Conservation (phyloP, 2,113 vertebrate species). For the Lanius ludovicianus region DNA sequence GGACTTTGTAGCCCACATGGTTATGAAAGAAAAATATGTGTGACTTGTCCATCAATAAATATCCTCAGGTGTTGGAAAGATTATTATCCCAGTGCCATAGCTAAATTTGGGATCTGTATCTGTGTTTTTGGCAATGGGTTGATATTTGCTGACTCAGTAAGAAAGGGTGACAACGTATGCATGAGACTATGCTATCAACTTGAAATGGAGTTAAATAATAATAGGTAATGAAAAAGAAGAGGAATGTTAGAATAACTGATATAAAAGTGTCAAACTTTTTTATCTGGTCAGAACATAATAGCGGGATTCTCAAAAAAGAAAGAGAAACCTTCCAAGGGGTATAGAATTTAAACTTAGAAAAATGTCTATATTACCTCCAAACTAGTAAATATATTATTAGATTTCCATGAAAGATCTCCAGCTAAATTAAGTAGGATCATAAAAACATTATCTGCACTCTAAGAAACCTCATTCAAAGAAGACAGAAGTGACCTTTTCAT, state of each 20-base stretch:
- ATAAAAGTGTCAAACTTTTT: background rate
- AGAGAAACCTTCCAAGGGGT: background rate
- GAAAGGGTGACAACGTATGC: background rate
- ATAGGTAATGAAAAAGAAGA: background rate
- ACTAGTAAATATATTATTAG: background rate
- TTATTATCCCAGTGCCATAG: background rate
- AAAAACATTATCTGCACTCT: background rate
- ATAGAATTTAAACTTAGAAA: background rate
- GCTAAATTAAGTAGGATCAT: background rate
- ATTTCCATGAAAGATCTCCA: background rate
- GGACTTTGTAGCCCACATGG: background rate
- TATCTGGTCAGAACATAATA: background rate
- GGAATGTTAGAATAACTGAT: background rate
- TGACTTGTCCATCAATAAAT: background rate
- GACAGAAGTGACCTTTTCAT: background rate
- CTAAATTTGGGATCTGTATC: background rate
- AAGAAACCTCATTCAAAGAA: background rate
- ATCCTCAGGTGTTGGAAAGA: background rate
- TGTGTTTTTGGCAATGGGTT: background rate
- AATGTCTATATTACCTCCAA: background rate
- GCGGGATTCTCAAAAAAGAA: background rate
- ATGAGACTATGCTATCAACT: background rate
- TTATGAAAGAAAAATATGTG: background rate
- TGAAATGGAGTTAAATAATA: background rate
- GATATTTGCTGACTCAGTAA: background rate